Evolutionary conservation across 2,888 invertebrate species (phyloP).

Genomic region (Macropis europaea): DNA sequence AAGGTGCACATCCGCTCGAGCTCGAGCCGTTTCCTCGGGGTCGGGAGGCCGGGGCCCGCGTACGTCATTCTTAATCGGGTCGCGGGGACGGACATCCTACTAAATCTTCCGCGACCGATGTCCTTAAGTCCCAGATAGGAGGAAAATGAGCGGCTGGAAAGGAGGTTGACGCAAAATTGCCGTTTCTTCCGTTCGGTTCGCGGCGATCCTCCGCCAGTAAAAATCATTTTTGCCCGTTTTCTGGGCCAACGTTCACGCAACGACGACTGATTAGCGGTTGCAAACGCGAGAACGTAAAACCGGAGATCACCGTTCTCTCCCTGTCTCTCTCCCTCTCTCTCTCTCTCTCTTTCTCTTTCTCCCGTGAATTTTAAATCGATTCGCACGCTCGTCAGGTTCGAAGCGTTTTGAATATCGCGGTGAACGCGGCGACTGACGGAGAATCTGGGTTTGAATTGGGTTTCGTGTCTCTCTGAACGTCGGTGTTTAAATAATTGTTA

Average conservation of each 20-base stretch:
- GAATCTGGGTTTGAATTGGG: too few relatives aligned
- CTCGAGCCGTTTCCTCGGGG: conserved; percentile 29
- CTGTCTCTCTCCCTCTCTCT: too few relatives aligned
- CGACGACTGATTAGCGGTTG: conserved; percentile 12
- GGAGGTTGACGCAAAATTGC: conserved; percentile 60
- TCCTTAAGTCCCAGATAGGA: conserved; percentile 58
- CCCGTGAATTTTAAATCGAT: too few relatives aligned
- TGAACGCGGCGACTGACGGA: too few relatives aligned
- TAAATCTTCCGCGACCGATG: conserved; percentile 58
- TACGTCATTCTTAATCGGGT: conserved; percentile 59
- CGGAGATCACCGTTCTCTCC: too few relatives aligned
- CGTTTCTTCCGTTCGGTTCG: conserved; percentile 42
- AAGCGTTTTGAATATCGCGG: too few relatives aligned
- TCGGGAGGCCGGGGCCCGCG: conserved; percentile 44
- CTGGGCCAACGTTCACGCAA: conserved; percentile 34
- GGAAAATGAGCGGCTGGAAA: conserved; percentile 63
- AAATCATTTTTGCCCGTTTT: conserved; percentile 53
- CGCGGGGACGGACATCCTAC: conserved; percentile 56
- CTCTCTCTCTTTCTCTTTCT: too few relatives aligned
- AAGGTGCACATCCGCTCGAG: conserved; percentile 31
- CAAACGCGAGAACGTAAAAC: background rate
- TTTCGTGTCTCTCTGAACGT: too few relatives aligned
- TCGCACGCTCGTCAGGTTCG: too few relatives aligned
- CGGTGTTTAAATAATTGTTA: too few relatives aligned
- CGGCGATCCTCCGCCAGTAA: conserved; percentile 34